phyloP scores from a whole-genome alignment of 2,113 vertebrate genomes.

The Brachirus orientalis region DNA sequence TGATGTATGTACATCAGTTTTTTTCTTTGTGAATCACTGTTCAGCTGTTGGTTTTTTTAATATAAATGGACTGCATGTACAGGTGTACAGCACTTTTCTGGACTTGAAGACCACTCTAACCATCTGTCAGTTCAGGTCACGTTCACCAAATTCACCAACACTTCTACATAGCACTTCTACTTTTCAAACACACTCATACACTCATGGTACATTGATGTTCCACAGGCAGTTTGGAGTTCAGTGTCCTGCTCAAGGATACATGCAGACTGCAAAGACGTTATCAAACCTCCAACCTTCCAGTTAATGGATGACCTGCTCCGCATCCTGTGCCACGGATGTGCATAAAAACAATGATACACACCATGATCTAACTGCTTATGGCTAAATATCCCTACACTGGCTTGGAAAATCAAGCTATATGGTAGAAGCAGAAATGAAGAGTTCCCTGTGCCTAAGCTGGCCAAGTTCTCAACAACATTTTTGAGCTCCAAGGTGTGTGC shows the following conservation, averaged over 20 bases:
- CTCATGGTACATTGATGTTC: no score
- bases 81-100: neutral
- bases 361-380: neutral
- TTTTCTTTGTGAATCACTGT: slow-evolving; percentile 13
- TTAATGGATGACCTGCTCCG: neutral
- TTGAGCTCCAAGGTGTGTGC: neutral
- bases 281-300: neutral
- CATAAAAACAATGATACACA: neutral
- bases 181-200: no score
- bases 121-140: neutral
- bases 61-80: slow-evolving; percentile 1
- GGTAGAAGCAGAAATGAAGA: neutral
- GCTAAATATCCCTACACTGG: neutral
- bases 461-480: neutral
- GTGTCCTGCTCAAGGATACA: neutral
- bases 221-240: neutral
- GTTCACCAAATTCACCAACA: neutral
- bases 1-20: slow-evolving; percentile 1
- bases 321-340: neutral
- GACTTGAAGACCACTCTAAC: neutral
- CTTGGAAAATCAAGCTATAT: neutral
- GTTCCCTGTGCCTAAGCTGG: neutral
- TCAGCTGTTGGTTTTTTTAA: slow-evolving; percentile 32
- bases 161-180: neutral
- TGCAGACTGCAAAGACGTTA: no score